These are phyloP conservation scores for Agrenia bidenticulata DNA, from an alignment of 2,888 invertebrate species.

Conservation along the genomic window DNA sequence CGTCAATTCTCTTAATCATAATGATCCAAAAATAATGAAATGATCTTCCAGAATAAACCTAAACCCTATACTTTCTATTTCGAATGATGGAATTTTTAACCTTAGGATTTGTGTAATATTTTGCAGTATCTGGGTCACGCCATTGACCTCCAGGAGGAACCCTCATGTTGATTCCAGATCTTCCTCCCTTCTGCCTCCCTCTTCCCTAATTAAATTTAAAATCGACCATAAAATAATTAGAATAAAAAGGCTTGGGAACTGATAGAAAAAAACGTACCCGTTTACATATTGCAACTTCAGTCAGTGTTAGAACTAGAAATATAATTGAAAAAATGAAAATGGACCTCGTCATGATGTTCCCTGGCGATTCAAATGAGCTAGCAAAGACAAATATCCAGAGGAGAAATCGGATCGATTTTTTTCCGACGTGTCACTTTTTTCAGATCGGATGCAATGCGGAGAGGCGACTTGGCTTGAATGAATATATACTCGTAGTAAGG, in stretches of 20 bases:
- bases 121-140: constrained; percentile 83
- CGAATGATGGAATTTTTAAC: constrained; percentile 58
- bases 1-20: not conserved
- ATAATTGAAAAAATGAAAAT: not conserved
- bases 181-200: not conserved
- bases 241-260: not conserved
- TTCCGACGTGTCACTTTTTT: constrained; percentile 12
- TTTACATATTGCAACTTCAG: not conserved
- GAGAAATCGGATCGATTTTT: constrained; percentile 7
- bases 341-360: constrained; percentile 2
- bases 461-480: too few species aligned
- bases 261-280: not conserved
- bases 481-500: too few species aligned
- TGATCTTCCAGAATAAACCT: not conserved
- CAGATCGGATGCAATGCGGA: constrained; percentile 9
- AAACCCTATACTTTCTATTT: not conserved
- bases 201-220: constrained; percentile 27
- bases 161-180: constrained; percentile 13
- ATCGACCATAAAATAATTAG: not conserved
- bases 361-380: not conserved
- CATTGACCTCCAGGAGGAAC: constrained; percentile 82
- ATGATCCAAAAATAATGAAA: not conserved
- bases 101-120: constrained; percentile 85
- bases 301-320: not conserved
- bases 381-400: not conserved